These are phyloP conservation scores for Anagrus nilaparvatae DNA, from an alignment of 1,140 invertebrate genomes.

Conservation along the genomic window DNA sequence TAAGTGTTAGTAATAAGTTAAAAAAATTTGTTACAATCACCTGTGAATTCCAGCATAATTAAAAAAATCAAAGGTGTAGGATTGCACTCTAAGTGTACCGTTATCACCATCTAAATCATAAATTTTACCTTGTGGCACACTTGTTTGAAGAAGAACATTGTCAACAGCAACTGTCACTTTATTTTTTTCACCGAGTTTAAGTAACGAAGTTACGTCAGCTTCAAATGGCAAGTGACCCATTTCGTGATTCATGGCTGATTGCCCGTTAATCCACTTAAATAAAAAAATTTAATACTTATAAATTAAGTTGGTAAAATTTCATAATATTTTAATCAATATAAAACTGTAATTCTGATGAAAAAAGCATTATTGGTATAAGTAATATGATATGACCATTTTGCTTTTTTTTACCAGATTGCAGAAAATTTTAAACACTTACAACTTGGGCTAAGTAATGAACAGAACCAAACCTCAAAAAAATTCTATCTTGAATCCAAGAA, in stretches of 20 bases:
- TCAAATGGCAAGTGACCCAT: constrained; percentile 95
- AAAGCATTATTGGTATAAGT: no score
- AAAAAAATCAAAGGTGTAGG: constrained; percentile 91
- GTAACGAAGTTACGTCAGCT: constrained; percentile 60
- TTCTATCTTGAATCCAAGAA: constrained; percentile 58
- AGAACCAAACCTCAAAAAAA: constrained; percentile 79
- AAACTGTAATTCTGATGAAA: no score
- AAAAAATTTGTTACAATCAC: constrained; percentile 13
- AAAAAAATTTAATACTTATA: not conserved
- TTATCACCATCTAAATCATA: constrained; percentile 51
- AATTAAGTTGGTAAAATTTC: not conserved
- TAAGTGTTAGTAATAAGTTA: not conserved
- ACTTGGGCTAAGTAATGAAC: constrained; percentile 81
- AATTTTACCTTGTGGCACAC: constrained; percentile 72
- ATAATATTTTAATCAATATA: not conserved
- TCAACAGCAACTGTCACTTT: constrained; percentile 86
- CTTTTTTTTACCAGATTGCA: not conserved
- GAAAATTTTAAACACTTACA: constrained; percentile 47
- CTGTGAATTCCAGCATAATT: constrained; percentile 96
- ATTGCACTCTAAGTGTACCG: constrained; percentile 57
- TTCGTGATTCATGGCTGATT: constrained; percentile 67
- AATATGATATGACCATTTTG: not conserved
- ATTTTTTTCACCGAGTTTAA: constrained; percentile 63
- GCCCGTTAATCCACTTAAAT: constrained; percentile 79
- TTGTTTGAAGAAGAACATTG: constrained; percentile 74